Percentiles rank a stretch among this genome's conserved stretches.
These are phyloP conservation scores for Myxocyprinus asiaticus DNA, from an alignment of 2,113 vertebrate species.

Conservation along the genomic window DNA sequence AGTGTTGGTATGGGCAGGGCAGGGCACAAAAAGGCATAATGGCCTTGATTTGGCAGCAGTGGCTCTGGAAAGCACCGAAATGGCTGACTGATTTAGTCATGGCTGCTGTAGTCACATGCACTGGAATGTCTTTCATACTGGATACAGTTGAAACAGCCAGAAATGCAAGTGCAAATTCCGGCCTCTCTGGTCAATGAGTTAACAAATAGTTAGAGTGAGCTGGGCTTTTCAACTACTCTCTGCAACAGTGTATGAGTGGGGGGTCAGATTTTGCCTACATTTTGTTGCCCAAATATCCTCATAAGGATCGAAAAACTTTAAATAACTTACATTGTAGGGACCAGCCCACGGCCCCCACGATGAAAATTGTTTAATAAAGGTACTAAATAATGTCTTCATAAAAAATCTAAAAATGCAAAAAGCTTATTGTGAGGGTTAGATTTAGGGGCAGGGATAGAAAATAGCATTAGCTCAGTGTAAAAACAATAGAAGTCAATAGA, in stretches of 20 bases:
- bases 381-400: too few relatives aligned
- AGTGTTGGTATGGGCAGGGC: constrained; percentile 3
- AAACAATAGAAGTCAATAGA: too few relatives aligned
- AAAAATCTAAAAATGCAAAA: too few relatives aligned
- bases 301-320: too few relatives aligned
- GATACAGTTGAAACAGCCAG: constrained; percentile 46
- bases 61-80: constrained; percentile 49
- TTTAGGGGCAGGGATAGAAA: too few relatives aligned
- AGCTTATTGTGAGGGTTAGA: too few relatives aligned
- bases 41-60: constrained; percentile 24
- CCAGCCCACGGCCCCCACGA: too few relatives aligned
- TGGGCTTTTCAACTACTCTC: constrained; percentile 6
- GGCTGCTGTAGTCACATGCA: constrained; percentile 44
- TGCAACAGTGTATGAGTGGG: constrained; percentile 20
- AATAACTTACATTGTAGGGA: too few relatives aligned
- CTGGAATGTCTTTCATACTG: constrained; percentile 49
- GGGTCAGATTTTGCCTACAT: too few relatives aligned
- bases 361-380: too few relatives aligned
- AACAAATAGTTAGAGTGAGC: constrained; percentile 30
- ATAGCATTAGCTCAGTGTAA: too few relatives aligned
- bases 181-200: constrained; percentile 26
- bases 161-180: constrained; percentile 50
- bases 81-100: constrained; percentile 46
- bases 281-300: too few relatives aligned
- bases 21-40: constrained; percentile 8